These are phyloP conservation scores for Germaria angustata DNA, from an alignment of 2,888 invertebrate species.

Conservation along the genomic window DNA sequence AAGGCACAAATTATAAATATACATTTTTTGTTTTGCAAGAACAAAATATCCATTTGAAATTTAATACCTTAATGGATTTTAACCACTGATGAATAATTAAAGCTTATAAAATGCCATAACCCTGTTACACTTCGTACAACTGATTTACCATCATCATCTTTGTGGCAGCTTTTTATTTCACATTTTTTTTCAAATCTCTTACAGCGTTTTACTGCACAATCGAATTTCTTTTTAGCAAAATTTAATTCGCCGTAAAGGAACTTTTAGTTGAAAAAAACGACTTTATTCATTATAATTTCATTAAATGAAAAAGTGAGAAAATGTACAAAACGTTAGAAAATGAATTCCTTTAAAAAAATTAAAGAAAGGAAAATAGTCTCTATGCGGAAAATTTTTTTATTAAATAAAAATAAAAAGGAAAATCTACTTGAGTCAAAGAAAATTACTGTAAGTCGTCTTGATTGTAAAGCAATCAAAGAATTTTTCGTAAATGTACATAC, in stretches of 20 bases:
- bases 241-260: constrained; percentile 47
- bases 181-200: constrained; percentile 23
- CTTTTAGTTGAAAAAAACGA: constrained; percentile 8
- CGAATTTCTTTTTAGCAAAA: constrained; percentile 46
- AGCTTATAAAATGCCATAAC: constrained; percentile 37
- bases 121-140: constrained; percentile 27
- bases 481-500: neutral
- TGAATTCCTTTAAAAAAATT: constrained; percentile 53
- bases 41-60: constrained; percentile 69
- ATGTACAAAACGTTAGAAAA: neutral
- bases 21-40: no score
- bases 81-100: constrained; percentile 72
- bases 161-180: constrained; percentile 5
- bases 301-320: constrained; percentile 38
- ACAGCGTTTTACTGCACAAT: constrained; percentile 38
- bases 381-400: neutral
- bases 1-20: no score
- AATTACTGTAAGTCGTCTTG: constrained; percentile 66
- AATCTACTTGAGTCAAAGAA: constrained; percentile 63
- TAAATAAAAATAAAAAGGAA: constrained; percentile 22
- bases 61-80: constrained; percentile 76
- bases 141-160: neutral
- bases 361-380: neutral
- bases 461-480: constrained; percentile 62
- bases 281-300: constrained; percentile 42